Base-by-base conservation (phyloP, 2,113 vertebrate genomes). In the Dendrocopos noguchii region DNA sequence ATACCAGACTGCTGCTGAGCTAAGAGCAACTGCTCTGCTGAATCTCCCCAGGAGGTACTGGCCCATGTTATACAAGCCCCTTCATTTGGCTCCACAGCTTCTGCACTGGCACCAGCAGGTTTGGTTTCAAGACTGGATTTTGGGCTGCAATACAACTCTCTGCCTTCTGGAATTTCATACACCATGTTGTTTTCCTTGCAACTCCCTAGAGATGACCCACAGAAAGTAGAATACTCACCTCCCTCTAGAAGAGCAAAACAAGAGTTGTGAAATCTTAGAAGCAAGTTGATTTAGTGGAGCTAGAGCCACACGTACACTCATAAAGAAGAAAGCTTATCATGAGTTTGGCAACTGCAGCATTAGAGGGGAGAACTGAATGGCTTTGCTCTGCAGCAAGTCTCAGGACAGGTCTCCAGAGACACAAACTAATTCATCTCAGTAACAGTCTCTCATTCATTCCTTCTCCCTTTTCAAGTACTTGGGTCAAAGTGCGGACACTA, bases 401-500 rank as follows among this genome's bases (percentile, higher is more conserved):
- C 42, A 73, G 75, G 82, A 94, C 74, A 90, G 60, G 73, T 87
- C 71, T 91, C 66, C 60, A 67, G 50, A 47, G 64, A 53, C 42
- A 94, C 60, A 86, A 73, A 95, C 70, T 91, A 95, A 95, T 86
- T 89, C 81, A 65, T 94, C 95, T 88, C 60, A 59, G 53, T 75
- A 84, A 88, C 71, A 84, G 50, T 42, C 53, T 93, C 87, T 90
- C 87, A 91, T 88, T 96, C 91, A 88, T 68, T 85, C 73, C 75
- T 94, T 92, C 80, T 93, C 86, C 59, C 71, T 91, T 90, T 96
- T 76, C 68, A 92, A 88, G 57, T 44, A 82, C 52, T 4, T 81
- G 81, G 97, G 96, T 95, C 93, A 88, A 95, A 96, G 95, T 67
- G 92, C 80, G 92, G 56, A 73, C 78, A 91, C 87, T 97, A 98